Percentiles rank a stretch among this genome's conserved stretches.
Conservation (phyloP, 53 echinoderm and acorn worm species). For the Holothuria scabra region DNA sequence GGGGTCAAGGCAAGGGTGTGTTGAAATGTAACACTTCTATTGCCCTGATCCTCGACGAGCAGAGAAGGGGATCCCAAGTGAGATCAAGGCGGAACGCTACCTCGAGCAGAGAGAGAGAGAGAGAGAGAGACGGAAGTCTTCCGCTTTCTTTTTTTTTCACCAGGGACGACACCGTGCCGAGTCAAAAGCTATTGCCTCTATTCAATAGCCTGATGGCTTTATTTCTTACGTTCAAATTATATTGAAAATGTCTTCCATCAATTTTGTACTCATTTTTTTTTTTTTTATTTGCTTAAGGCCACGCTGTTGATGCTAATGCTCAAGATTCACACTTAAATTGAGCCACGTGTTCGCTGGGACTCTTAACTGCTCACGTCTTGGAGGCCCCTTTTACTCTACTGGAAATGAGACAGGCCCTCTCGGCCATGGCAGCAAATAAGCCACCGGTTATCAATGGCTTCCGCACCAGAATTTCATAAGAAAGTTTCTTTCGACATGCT, state of each 20-base stretch:
- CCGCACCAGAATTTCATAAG: slow-evolving; percentile 56
- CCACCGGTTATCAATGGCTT: slow-evolving; percentile 71
- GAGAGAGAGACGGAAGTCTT: too few relatives aligned
- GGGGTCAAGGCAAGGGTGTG: too few relatives aligned
- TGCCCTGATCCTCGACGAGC: background rate
- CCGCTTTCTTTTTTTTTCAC: slow-evolving; percentile 28
- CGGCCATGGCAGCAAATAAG: slow-evolving; percentile 38
- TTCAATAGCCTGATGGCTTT: background rate
- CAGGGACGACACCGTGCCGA: slow-evolving; percentile 4
- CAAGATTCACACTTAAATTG: background rate
- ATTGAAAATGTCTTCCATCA: slow-evolving; percentile 2
- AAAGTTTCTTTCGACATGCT: slow-evolving; percentile 54
- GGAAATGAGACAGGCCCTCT: slow-evolving; percentile 14
- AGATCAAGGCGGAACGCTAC: slow-evolving; percentile 37
- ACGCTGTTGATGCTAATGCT: background rate
- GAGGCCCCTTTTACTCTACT: slow-evolving; percentile 2
- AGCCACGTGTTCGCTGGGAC: background rate
- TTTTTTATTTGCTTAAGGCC: background rate
- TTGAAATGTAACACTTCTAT: too few relatives aligned
- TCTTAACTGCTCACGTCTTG: background rate
- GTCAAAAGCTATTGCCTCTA: slow-evolving; percentile 13
- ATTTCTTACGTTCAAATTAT: background rate
- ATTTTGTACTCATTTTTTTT: slow-evolving; percentile 3
- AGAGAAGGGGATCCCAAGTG: slow-evolving; percentile 12
- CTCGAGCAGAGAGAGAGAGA: slow-evolving; percentile 54